Percentiles rank a stretch among this genome's conserved stretches.
These are phyloP conservation scores for Semotilus atromaculatus DNA, from an alignment of 2,797 vertebrate genomes.

Conservation along the genomic window DNA sequence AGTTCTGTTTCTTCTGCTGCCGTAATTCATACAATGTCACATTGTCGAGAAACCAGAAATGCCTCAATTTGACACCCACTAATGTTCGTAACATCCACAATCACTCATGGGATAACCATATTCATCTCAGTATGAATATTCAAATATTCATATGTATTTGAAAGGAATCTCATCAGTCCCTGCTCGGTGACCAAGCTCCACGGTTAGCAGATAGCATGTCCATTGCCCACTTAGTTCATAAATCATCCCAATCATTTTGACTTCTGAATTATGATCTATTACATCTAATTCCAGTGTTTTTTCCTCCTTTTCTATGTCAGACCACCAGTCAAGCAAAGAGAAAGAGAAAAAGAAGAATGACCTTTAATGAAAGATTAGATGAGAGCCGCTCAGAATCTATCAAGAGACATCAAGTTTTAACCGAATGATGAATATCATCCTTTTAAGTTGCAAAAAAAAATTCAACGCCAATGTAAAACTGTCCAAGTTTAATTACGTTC, in stretches of 20 bases:
- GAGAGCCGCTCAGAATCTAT: slow-evolving; percentile 51
- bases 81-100: slow-evolving; percentile 35
- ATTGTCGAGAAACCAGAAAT: neutral
- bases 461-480: slow-evolving; percentile 56
- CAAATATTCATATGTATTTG: slow-evolving; percentile 31
- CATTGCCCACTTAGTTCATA: slow-evolving; percentile 47
- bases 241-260: slow-evolving; percentile 56
- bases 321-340: slow-evolving; percentile 47
- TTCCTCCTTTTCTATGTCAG: slow-evolving; percentile 7
- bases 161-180: slow-evolving; percentile 44
- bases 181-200: slow-evolving; percentile 44
- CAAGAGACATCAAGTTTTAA: slow-evolving; percentile 51
- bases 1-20: neutral
- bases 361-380: slow-evolving; percentile 62
- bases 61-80: slow-evolving; percentile 31
- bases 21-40: slow-evolving; percentile 3
- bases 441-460: slow-evolving; percentile 55
- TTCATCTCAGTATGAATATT: slow-evolving; percentile 22
- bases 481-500: slow-evolving; percentile 58
- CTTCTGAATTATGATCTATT: slow-evolving; percentile 65
- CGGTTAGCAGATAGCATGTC: slow-evolving; percentile 43
- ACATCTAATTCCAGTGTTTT: slow-evolving; percentile 42
- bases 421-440: slow-evolving; percentile 64
- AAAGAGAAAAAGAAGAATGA: slow-evolving; percentile 58
- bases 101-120: slow-evolving; percentile 18